These are phyloP conservation scores for Paedocypris micromegethes DNA, from an alignment of 2,797 vertebrate species.

Conservation along the genomic window DNA sequence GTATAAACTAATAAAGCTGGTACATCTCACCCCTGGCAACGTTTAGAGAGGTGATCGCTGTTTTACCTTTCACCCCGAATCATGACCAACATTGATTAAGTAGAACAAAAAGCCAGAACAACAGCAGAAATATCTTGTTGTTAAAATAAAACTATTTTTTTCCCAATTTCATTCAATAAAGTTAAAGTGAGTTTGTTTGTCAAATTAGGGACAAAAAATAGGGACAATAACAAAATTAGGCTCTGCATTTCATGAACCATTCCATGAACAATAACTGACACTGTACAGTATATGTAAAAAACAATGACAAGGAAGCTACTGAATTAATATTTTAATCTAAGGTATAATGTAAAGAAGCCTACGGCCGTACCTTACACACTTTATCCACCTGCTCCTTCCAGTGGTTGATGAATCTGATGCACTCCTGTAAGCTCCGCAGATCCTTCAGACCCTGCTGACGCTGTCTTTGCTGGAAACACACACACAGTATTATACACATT, in stretches of 20 bases:
- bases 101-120: no score
- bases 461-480: constrained; percentile 44
- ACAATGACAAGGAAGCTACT: background rate
- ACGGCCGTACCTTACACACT: constrained; percentile 65
- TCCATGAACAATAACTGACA: no score
- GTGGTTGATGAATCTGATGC: constrained; percentile 66
- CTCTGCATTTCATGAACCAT: no score
- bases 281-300: no score
- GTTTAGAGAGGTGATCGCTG: constrained; percentile 8
- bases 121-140: no score
- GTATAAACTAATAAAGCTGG: background rate
- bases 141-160: no score
- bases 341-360: background rate
- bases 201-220: no score
- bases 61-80: no score
- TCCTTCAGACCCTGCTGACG: constrained; percentile 61
- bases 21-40: constrained; percentile 13
- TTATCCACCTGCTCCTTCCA: constrained; percentile 72
- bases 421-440: constrained; percentile 69
- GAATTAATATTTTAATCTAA: background rate
- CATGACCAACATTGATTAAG: no score
- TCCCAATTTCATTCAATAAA: no score
- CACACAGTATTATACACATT: background rate
- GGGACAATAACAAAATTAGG: no score
- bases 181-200: no score